These are phyloP conservation scores for Agonopterix alstromeriana DNA, from an alignment of 2,888 invertebrate genomes.

Conservation along the genomic window DNA sequence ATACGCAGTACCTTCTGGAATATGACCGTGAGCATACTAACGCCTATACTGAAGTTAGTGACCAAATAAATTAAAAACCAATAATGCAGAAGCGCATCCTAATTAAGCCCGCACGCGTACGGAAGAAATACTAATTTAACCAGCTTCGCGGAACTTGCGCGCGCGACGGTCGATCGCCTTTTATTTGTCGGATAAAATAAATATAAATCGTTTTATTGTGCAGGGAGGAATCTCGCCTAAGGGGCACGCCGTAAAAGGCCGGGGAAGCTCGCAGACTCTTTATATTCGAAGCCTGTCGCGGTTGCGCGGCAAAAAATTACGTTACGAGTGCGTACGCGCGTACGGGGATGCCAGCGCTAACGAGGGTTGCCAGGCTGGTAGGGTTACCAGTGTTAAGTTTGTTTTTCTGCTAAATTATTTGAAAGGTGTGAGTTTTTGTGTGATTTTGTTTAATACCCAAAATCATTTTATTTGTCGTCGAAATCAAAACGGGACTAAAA, in stretches of 20 bases:
- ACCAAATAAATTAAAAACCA: too few species aligned
- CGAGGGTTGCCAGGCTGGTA: conserved; percentile 29
- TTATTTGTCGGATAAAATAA: conserved; percentile 58
- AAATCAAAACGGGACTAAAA: too few species aligned
- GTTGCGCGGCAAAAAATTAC: conserved; percentile 59
- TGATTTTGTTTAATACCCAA: too few species aligned
- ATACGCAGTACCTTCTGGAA: too few species aligned
- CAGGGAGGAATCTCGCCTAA: conserved; percentile 63
- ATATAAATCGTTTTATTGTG: conserved; percentile 66
- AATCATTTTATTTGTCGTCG: too few species aligned
- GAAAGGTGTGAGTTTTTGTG: too few species aligned
- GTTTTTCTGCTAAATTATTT: too few species aligned
- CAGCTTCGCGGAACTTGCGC: conserved; percentile 37
- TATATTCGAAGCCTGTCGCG: conserved; percentile 49
- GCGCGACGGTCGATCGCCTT: conserved; percentile 26
- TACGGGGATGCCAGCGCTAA: conserved; percentile 44
- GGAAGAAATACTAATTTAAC: conserved; percentile 50
- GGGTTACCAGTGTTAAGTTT: conserved; percentile 13
- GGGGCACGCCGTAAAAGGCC: conserved; percentile 58
- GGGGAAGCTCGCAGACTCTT: conserved; percentile 55
- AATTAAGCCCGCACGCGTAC: conserved; percentile 33
- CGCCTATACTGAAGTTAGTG: too few species aligned
- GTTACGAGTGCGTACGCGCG: conserved; percentile 59
- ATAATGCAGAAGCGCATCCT: conserved; percentile 3
- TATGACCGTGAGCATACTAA: too few species aligned